Percentiles rank a stretch among this genome's conserved stretches.
phyloP scores from a whole-genome alignment of 2,113 vertebrate species.

The Indicator indicator region DNA sequence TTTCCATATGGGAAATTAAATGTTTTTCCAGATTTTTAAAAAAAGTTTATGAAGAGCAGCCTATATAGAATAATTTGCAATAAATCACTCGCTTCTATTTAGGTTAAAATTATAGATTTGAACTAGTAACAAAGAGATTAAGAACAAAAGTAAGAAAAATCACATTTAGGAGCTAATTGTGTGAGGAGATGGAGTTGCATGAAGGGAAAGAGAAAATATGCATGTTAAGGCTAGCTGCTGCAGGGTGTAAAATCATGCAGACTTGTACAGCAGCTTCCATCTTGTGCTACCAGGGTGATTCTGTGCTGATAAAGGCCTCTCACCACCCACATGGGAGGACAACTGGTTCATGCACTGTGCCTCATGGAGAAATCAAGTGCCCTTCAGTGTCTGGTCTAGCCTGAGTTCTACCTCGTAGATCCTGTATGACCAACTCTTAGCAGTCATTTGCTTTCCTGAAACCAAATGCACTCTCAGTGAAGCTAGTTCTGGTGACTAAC shows the following conservation, averaged over 20 bases:
- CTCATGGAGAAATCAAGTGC: not conserved
- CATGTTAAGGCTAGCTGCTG: not conserved
- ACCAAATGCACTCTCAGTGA: not conserved
- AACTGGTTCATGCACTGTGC: fast-evolving
- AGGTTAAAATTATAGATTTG: slow-evolving; percentile 26
- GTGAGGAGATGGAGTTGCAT: not conserved
- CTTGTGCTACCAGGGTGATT: not conserved
- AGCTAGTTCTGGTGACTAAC: not conserved
- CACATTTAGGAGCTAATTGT: not conserved
- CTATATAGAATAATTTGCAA: slow-evolving; percentile 66
- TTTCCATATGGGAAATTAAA: slow-evolving; percentile 69
- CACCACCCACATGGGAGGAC: not conserved
- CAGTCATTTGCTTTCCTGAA: not conserved
- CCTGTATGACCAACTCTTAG: not conserved
- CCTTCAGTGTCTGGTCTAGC: fast-evolving
- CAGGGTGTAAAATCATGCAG: not conserved
- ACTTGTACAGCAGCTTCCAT: not conserved
- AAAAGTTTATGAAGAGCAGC: slow-evolving; percentile 37
- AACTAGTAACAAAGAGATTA: slow-evolving; percentile 9
- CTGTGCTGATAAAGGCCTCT: not conserved
- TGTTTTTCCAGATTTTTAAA: slow-evolving; percentile 35
- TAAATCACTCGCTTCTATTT: slow-evolving; percentile 41
- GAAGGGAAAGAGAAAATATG: fast-evolving
- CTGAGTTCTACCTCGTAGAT: not conserved
- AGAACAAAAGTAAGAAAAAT: slow-evolving; percentile 15